phyloP scores from a whole-genome alignment of 2,797 vertebrate genomes.

The Tympanoctomys barrerae region DNA sequence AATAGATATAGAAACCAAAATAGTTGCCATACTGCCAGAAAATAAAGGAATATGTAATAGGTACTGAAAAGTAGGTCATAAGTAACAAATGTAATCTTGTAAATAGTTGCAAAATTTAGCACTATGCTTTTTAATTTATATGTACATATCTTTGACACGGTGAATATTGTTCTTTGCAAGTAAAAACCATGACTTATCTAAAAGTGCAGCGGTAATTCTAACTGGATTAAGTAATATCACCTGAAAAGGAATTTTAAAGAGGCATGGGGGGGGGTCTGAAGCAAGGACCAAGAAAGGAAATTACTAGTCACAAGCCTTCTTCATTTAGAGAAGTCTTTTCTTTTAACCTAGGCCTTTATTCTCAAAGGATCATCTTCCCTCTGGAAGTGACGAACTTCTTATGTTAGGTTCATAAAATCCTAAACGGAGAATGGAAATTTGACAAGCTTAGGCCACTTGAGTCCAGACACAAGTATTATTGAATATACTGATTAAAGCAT shows the following conservation, averaged over 20 bases:
- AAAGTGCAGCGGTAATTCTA: conserved; percentile 27
- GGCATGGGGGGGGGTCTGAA: background rate
- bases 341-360: background rate
- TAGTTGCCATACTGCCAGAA: background rate
- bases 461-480: background rate
- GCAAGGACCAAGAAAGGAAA: background rate
- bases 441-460: background rate
- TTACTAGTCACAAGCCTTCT: background rate
- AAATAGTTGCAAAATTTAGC: background rate
- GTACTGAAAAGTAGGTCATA: background rate
- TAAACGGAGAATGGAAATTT: background rate
- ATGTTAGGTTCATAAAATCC: conserved; percentile 3
- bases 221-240: background rate
- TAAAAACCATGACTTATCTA: conserved; percentile 22
- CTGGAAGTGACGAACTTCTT: background rate
- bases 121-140: background rate
- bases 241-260: conserved; percentile 13
- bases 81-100: background rate
- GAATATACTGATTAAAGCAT: background rate
- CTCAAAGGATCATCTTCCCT: conserved; percentile 19
- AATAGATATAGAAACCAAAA: background rate
- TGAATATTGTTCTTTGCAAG: conserved; percentile 31
- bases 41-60: background rate
- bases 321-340: conserved; percentile 18
- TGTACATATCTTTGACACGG: background rate